Evolutionary conservation across 2,888 invertebrate species (phyloP).

Genomic region (Cremastobaeus sp.): DNA sequence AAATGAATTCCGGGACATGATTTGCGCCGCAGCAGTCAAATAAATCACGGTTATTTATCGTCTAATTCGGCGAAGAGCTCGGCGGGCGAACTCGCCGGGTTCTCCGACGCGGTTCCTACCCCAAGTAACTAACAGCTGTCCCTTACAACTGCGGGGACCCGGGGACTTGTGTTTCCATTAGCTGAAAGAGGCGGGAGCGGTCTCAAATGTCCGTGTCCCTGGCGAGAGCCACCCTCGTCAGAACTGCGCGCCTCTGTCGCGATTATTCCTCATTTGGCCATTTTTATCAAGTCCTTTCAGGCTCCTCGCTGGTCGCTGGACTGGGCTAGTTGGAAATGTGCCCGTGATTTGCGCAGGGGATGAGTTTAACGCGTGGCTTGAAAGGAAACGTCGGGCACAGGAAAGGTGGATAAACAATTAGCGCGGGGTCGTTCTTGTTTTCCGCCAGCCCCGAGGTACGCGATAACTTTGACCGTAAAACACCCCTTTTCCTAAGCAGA

Average conservation of each 20-base stretch:
- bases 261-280: conserved; percentile 67
- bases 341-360: conserved; percentile 10
- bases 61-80: conserved; percentile 69
- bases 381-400: conserved; percentile 17
- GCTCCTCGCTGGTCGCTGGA: conserved; percentile 15
- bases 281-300: conserved; percentile 65
- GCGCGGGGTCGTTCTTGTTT: conserved; percentile 4
- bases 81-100: conserved; percentile 55
- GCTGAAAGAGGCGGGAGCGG: conserved; percentile 63
- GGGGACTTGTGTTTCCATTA: conserved; percentile 71
- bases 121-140: conserved; percentile 56
- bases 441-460: background rate
- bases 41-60: conserved; percentile 71
- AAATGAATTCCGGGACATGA: conserved; percentile 45
- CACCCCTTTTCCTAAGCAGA: conserved; percentile 1
- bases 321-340: conserved; percentile 12
- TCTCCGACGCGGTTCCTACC: conserved; percentile 25
- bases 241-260: conserved; percentile 47
- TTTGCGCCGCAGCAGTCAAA: conserved; percentile 41
- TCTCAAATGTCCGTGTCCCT: conserved; percentile 59
- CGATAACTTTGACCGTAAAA: conserved; percentile 5
- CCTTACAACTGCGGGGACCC: conserved; percentile 59
- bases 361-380: background rate
- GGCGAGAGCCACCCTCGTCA: conserved; percentile 33
- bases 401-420: conserved; percentile 42